Percentiles rank a stretch among this genome's conserved stretches.
These are phyloP conservation scores for Carcina quercana DNA, from an alignment of 2,888 invertebrate genomes.

Conservation along the genomic window DNA sequence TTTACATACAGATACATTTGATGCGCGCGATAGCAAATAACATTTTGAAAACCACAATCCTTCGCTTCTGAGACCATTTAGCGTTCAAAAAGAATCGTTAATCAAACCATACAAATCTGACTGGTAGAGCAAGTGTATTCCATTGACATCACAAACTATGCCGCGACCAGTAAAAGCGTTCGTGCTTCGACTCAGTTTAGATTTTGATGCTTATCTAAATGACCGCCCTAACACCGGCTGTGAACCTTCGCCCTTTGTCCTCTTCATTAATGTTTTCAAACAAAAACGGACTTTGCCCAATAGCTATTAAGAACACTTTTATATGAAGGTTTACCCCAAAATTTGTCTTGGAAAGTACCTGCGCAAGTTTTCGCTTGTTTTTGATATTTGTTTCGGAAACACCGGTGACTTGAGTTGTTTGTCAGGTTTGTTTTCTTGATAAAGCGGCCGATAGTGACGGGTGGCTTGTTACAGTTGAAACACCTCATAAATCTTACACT, in stretches of 20 bases:
- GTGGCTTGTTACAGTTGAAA: background rate
- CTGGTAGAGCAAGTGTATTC: too few species aligned
- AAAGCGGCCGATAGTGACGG: slow-evolving; percentile 3
- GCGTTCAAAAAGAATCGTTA: too few species aligned
- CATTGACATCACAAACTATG: slow-evolving; percentile 29
- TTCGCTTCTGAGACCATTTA: too few species aligned
- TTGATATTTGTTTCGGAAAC: slow-evolving; percentile 23
- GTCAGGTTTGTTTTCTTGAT: slow-evolving; percentile 18
- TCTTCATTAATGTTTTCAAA: slow-evolving; percentile 28
- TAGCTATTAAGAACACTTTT: slow-evolving; percentile 25
- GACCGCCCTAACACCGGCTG: slow-evolving; percentile 47
- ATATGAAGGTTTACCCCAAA: slow-evolving; percentile 15
- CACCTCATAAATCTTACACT: too few species aligned
- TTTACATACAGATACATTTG: too few species aligned
- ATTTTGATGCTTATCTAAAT: slow-evolving; percentile 63
- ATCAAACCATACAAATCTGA: too few species aligned
- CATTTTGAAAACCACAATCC: too few species aligned
- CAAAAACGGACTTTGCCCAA: slow-evolving; percentile 30
- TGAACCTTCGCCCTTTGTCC: slow-evolving; percentile 52
- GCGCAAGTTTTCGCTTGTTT: background rate
- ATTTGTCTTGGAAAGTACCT: slow-evolving; percentile 2
- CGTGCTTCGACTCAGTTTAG: slow-evolving; percentile 58
- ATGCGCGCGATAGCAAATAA: too few species aligned
- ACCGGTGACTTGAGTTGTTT: slow-evolving; percentile 20
- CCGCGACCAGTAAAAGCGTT: slow-evolving; percentile 41